Conservation (phyloP, 1,140 invertebrate species). For the Piezodorus guildinii region DNA sequence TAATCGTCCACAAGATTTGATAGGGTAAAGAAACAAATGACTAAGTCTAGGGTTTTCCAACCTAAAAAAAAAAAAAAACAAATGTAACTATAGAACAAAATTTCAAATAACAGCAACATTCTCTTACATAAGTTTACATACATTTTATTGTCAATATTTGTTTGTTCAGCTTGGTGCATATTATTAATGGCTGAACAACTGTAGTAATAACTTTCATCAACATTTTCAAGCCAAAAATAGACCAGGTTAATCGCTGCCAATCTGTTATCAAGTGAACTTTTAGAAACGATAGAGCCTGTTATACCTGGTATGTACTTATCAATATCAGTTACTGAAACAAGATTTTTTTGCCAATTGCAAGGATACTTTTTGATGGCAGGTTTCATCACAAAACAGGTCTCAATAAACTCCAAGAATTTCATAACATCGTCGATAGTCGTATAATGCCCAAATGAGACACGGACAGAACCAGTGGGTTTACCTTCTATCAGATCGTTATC, state of each 20-base stretch:
- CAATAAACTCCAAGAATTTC: conserved; percentile 59
- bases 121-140: too few species aligned
- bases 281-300: too few species aligned
- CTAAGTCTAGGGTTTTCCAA: background rate
- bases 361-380: conserved; percentile 23
- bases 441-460: conserved; percentile 90
- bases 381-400: conserved; percentile 47
- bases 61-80: too few species aligned
- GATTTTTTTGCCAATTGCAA: conserved; percentile 10
- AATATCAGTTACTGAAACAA: too few species aligned
- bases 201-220: background rate
- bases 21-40: conserved; percentile 74
- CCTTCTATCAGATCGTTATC: conserved; percentile 78
- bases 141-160: too few species aligned
- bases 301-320: too few species aligned
- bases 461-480: conserved; percentile 77
- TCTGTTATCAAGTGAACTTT: too few species aligned
- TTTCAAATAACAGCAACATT: too few species aligned
- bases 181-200: too few species aligned
- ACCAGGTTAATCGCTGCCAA: background rate
- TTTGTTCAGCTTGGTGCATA: too few species aligned
- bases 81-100: too few species aligned
- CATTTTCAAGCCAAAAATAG: conserved; percentile 11
- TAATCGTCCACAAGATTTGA: conserved; percentile 84
- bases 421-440: conserved; percentile 62